phyloP scores from a whole-genome alignment of 2,113 vertebrate species.

The Misgurnus mizolepis region DNA sequence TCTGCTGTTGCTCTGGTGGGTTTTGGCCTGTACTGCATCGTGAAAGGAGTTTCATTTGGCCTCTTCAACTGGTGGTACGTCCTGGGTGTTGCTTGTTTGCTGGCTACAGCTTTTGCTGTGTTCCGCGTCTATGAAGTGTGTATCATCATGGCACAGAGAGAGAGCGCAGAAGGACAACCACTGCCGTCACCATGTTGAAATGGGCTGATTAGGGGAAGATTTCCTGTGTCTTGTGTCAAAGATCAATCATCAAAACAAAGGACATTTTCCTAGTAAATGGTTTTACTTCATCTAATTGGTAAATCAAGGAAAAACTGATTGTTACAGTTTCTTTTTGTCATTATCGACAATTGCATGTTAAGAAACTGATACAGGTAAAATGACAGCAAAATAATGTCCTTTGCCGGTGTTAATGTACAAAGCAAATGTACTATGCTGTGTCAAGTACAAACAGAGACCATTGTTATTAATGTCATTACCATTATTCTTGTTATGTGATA shows the following conservation, averaged over 20 bases:
- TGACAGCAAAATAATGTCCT: neutral
- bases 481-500: no score
- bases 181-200: neutral
- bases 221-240: neutral
- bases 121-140: slow-evolving; percentile 69
- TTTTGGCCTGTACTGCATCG: slow-evolving; percentile 67
- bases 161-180: slow-evolving; percentile 44
- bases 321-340: neutral
- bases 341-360: neutral
- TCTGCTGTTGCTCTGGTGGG: slow-evolving; percentile 57
- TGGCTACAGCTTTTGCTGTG: slow-evolving; percentile 61
- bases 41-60: slow-evolving; percentile 62
- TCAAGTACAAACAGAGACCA: no score
- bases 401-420: no score
- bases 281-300: neutral
- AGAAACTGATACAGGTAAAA: neutral
- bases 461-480: no score
- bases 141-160: slow-evolving; percentile 44
- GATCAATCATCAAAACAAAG: neutral
- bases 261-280: no score
- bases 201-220: no score
- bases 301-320: neutral
- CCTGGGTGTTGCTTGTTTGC: slow-evolving; percentile 59
- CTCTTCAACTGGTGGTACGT: slow-evolving; percentile 72
- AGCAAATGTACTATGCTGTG: no score